Conservation (phyloP, 1,140 invertebrate species). For the Hirudo medicinalis region DNA sequence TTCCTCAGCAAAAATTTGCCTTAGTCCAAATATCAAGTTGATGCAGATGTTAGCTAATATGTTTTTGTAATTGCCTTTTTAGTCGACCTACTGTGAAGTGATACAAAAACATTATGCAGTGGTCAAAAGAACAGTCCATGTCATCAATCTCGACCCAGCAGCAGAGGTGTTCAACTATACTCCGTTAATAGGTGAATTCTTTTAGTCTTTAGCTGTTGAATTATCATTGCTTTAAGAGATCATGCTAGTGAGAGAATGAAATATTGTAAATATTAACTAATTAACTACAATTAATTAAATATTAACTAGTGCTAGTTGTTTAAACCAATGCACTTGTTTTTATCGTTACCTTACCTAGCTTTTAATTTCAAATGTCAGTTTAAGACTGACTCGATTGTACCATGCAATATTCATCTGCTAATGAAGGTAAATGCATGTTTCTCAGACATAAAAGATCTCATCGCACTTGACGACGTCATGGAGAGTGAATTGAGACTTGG, state of each 20-base stretch:
- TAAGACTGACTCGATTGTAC: too few species aligned
- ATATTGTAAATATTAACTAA: too few species aligned
- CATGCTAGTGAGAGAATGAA: too few species aligned
- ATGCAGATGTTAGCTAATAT: background rate
- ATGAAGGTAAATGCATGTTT: slow-evolving; percentile 7
- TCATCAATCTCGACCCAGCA: slow-evolving; percentile 93
- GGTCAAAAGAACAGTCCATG: slow-evolving; percentile 58
- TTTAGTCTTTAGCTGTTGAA: background rate
- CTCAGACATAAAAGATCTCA: slow-evolving; percentile 77
- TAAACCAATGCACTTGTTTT: too few species aligned
- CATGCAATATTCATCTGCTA: too few species aligned
- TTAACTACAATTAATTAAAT: too few species aligned
- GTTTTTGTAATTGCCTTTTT: slow-evolving; percentile 24
- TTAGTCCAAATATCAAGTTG: background rate
- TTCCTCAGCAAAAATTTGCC: background rate
- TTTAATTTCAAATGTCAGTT: too few species aligned
- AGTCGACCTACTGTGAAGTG: slow-evolving; percentile 85
- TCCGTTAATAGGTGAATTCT: slow-evolving; percentile 45
- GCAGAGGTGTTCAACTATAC: slow-evolving; percentile 89
- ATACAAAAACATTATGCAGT: slow-evolving; percentile 70
- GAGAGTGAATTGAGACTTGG: slow-evolving; percentile 86
- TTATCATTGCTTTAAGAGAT: too few species aligned
- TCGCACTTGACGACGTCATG: slow-evolving; percentile 89
- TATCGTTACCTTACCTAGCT: too few species aligned
- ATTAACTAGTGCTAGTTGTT: too few species aligned